A percentile compares a stretch with the other conserved stretches of the same genome.
Conservation (phyloP, 1,140 invertebrate genomes). For the Mylabris phalerata region DNA sequence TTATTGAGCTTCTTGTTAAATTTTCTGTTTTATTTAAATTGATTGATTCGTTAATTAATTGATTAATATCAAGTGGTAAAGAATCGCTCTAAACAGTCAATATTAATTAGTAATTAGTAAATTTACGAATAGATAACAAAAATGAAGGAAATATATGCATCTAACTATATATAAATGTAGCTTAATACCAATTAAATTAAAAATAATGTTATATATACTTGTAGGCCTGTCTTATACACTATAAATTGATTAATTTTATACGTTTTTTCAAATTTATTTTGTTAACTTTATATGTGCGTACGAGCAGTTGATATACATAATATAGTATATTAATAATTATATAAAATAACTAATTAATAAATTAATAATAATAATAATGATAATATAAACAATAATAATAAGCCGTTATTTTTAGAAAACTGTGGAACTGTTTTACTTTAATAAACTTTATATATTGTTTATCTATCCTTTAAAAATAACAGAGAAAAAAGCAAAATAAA, state of each 20-base stretch:
- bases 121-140: constrained; percentile 17
- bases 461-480: constrained; percentile 23
- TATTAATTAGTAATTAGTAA: constrained; percentile 37
- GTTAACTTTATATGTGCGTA: constrained; percentile 30
- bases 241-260: constrained; percentile 36
- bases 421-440: constrained; percentile 21
- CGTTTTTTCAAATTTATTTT: constrained; percentile 37
- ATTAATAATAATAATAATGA: background rate
- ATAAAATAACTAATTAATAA: background rate
- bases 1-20: background rate
- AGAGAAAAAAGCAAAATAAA: constrained; percentile 22
- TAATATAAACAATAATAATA: constrained; percentile 20
- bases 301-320: constrained; percentile 3
- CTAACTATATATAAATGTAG: constrained; percentile 24
- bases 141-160: constrained; percentile 30
- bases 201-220: constrained; percentile 32
- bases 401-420: constrained; percentile 23
- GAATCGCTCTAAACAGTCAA: constrained; percentile 38
- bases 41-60: background rate
- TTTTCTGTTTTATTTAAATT: background rate
- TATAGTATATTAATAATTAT: background rate
- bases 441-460: constrained; percentile 29
- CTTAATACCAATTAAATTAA: constrained; percentile 27
- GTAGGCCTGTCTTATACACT: constrained; percentile 39
- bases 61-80: background rate